Conservation (phyloP, 2,113 vertebrate species). For the Gymnocephalus cernua region DNA sequence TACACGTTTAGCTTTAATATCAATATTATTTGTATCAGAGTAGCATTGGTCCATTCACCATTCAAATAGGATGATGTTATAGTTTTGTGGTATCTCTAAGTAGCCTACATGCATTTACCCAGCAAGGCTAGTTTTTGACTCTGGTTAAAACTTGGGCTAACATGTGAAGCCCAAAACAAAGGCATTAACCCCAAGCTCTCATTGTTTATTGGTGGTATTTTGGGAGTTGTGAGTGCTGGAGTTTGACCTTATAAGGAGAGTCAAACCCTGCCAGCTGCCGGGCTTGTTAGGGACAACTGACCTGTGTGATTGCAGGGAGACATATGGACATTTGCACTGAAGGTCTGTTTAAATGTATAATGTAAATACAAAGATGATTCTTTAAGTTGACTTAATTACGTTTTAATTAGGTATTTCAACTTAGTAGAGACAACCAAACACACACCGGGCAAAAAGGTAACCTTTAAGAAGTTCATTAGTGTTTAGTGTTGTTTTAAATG, state of each 20-base stretch:
- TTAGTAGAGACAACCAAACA: no score
- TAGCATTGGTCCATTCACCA: neutral
- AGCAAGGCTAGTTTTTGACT: neutral
- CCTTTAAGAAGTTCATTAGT: no score
- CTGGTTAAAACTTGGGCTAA: neutral
- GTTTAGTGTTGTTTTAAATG: no score
- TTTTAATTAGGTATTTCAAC: no score
- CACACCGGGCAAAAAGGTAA: no score
- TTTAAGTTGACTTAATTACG: no score
- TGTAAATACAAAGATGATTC: no score
- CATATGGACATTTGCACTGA: slow-evolving; percentile 1
- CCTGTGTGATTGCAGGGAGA: neutral
- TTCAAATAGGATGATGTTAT: neutral
- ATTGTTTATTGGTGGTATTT: slow-evolving; percentile 39
- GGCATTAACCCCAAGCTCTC: neutral
- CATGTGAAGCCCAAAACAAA: neutral
- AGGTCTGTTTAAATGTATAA: no score
- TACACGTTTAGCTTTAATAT: neutral
- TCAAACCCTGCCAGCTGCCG: slow-evolving; percentile 20
- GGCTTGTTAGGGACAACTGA: neutral
- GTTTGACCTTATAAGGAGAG: slow-evolving; percentile 41
- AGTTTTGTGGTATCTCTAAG: neutral
- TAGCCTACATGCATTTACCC: no score
- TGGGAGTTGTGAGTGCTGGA: slow-evolving; percentile 4
- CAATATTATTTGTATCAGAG: neutral